A percentile compares a stretch with the other conserved stretches of the same genome.
phyloP scores from a whole-genome alignment of 2,888 invertebrate genomes.

The Gandaritis pyraliata region DNA sequence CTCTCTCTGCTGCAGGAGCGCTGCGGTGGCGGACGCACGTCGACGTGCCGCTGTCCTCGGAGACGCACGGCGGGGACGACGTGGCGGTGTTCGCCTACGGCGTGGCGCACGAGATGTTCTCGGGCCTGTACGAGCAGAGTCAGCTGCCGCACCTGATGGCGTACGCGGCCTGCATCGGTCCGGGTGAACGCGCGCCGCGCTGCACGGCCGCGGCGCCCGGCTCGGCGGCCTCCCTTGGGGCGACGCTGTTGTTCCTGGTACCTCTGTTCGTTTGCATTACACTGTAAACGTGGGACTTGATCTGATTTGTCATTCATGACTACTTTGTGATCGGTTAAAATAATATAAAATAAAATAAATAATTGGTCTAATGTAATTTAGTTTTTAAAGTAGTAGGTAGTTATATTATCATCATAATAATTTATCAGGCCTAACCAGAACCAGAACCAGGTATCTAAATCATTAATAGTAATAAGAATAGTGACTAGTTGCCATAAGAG shows the following conservation, averaged over 20 bases:
- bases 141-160: constrained; percentile 90
- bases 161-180: constrained; percentile 89
- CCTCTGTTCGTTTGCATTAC: constrained; percentile 75
- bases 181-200: constrained; percentile 62
- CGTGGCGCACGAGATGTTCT: constrained; percentile 89
- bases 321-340: constrained; percentile 44
- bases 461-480: too few species aligned
- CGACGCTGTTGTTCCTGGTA: not conserved
- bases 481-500: too few species aligned
- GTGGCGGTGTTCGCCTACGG: constrained; percentile 89
- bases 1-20: constrained; percentile 40
- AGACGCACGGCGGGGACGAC: constrained; percentile 92
- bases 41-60: constrained; percentile 82
- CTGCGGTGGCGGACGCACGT: constrained; percentile 62
- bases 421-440: too few species aligned
- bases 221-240: not conserved
- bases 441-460: too few species aligned
- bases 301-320: not conserved
- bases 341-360: too few species aligned
- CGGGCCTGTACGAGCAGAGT: constrained; percentile 90
- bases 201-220: constrained; percentile 15
- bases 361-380: too few species aligned
- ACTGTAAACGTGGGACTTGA: not conserved
- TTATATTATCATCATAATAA: too few species aligned
- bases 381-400: too few species aligned